Base-by-base conservation (phyloP, 1,140 invertebrate genomes). In the Notospermus geniculatus region DNA sequence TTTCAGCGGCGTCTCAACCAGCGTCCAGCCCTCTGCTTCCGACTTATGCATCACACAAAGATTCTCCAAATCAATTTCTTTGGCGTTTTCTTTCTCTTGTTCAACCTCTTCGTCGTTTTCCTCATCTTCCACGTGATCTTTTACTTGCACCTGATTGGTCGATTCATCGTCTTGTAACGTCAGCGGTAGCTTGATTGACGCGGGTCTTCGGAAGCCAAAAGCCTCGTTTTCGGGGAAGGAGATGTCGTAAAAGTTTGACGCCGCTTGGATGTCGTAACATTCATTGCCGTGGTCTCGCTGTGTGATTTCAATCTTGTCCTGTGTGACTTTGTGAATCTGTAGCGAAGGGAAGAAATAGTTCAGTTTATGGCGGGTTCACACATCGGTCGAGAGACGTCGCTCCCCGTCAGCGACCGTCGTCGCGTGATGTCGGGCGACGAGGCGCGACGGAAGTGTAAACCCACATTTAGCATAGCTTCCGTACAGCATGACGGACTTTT, bases 171-270 rank as follows among this genome's bases (percentile, higher is more conserved):
- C 62, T 46, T 73, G 65, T 0, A 65, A 60, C 17, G 59, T 57
- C 25, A 72, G 64, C 28, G 75, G 75, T 19, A 77, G 65, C 46
- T 78, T 79, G 28, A 80, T 67, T 9, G 76, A 72, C 17, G 72
- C 71, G 5, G 73, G 50, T 23, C 76, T 66, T 41, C 70, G 62
- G 66, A 79, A 80, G 15, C 59, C 69, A 41, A 70, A 60, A 0
- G 61, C 60, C 15, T 61, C 25, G 57, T 66, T 32, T 17, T 55
- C 65, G n/a, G 19, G 71, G 64, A 54, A 62, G 55, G 19, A 41
- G n/a, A 77, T 55, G 59, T 76, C 73, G 29, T 75, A 71, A 50
- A 77, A 72, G 62, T 80, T 76, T 1, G 75, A 67, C 1, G 67
- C 66, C 17, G 60, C 57, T 17, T 69, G 27, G 1, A 80, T 57